Base-by-base conservation (phyloP, 2,888 invertebrate species). In the Xanthia togata region DNA sequence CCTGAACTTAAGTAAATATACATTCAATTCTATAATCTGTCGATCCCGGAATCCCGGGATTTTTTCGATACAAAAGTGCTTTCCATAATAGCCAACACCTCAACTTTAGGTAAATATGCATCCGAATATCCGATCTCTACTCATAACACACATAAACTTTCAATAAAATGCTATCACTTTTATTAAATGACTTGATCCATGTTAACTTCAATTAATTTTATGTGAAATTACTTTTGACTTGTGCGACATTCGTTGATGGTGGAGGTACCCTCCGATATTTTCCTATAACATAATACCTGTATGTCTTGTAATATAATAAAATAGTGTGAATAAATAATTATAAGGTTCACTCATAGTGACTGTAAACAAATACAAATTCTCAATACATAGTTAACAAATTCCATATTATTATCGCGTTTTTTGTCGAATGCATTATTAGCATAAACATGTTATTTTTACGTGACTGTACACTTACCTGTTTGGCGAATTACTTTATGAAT, bases 391-490 rank as follows among this genome's bases (percentile, higher is more conserved):
- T 9, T 20, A 35, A 47, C 23, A 31, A 59, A 23, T 44, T 57
- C 20, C 14, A 14, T 41, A 23, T n/a, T n/a, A n/a, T n/a, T n/a
- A n/a, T n/a, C 11, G n/a, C 9, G n/a, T 63, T 14, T n/a, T 38
- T 53, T 53, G 14, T n/a, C 31, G 12, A 23, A 62, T 70, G 11
- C 5, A 44, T 60, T 75, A 69, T 47, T 70, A 77, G 17, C 55
- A 53, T 44, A 12, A n/a, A 44, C 1, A 23, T 68, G 31, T 26
- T 44, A 26, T 38, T 12, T 50, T 60, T 44, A 53, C 23, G 44
- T 70, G 60, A 70, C 59, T 26, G 26, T 60, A 60, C 76, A 77
- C 2, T 62, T 78, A 55, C 62, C 53, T 77, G 62, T 62, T 31
- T 70, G 44, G 12, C 35, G 31, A 70, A 70, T 47, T 62, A 47